Percentiles rank a stretch among this genome's conserved stretches.
Evolutionary conservation across 2,888 invertebrate species (phyloP).

Genomic region (Tribolium freemani): DNA sequence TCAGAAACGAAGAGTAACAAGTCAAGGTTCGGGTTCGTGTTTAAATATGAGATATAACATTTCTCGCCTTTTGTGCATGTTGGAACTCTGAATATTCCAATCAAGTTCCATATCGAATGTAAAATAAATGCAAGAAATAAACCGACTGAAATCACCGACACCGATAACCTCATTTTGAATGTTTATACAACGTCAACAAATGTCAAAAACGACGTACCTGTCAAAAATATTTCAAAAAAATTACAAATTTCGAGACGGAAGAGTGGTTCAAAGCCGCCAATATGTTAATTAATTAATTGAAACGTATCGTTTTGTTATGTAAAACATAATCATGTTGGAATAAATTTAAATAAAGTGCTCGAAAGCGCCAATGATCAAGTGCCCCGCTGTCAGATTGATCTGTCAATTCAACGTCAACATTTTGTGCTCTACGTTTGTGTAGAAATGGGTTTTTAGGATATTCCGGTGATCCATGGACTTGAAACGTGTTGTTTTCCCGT

Average conservation of each 20-base stretch:
- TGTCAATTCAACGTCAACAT: conserved; percentile 27
- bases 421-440: conserved; percentile 2
- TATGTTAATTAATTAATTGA: neutral
- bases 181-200: conserved; percentile 14
- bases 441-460: conserved; percentile 31
- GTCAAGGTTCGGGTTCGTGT: conserved; percentile 77
- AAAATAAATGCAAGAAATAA: conserved; percentile 79
- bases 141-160: conserved; percentile 75
- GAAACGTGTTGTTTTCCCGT: conserved; percentile 13
- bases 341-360: neutral
- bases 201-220: conserved; percentile 4
- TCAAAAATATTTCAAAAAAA: neutral
- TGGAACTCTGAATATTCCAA: conserved; percentile 80
- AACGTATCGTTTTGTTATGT: neutral
- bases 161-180: conserved; percentile 67
- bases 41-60: conserved; percentile 81
- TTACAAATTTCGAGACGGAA: neutral
- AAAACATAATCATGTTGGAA: neutral
- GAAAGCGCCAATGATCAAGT: conserved; percentile 26
- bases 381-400: conserved; percentile 35
- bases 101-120: conserved; percentile 83
- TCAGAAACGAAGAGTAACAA: conserved; percentile 79
- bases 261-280: neutral
- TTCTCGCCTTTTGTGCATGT: conserved; percentile 75
- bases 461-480: conserved; percentile 31